Percentiles rank a stretch among this genome's conserved stretches.
Conservation (phyloP, 2,797 vertebrate genomes). For the Sebastes nivosus region DNA sequence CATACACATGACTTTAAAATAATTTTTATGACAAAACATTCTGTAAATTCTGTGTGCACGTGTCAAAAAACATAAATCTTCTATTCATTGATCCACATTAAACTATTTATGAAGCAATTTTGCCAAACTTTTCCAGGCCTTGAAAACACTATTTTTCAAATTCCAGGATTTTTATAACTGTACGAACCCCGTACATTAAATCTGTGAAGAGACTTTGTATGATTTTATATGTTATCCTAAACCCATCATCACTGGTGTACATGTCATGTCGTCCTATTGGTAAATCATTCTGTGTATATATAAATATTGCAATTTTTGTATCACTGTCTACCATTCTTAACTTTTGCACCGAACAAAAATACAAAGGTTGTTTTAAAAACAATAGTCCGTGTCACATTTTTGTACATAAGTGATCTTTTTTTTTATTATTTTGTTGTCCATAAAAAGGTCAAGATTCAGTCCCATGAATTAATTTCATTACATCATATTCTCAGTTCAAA, state of each 20-base stretch:
- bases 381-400: constrained; percentile 42
- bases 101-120: not conserved
- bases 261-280: not conserved
- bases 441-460: constrained; percentile 85
- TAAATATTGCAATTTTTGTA: not conserved
- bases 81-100: not conserved
- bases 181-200: not conserved
- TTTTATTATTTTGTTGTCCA: constrained; percentile 76
- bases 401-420: constrained; percentile 80
- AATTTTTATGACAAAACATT: not conserved
- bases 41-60: not conserved
- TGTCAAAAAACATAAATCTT: not conserved
- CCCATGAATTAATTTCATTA: constrained; percentile 81
- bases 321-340: not conserved
- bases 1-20: not conserved
- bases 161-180: too few relatives aligned
- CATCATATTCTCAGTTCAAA: constrained; percentile 82
- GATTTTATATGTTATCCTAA: not conserved
- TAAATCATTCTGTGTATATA: not conserved
- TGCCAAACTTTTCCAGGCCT: not conserved
- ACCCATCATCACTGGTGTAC: not conserved
- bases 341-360: not conserved
- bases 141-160: not conserved
- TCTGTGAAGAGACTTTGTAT: not conserved
- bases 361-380: not conserved